phyloP scores from a whole-genome alignment of 2,888 invertebrate genomes.

The Crematogaster levior region DNA sequence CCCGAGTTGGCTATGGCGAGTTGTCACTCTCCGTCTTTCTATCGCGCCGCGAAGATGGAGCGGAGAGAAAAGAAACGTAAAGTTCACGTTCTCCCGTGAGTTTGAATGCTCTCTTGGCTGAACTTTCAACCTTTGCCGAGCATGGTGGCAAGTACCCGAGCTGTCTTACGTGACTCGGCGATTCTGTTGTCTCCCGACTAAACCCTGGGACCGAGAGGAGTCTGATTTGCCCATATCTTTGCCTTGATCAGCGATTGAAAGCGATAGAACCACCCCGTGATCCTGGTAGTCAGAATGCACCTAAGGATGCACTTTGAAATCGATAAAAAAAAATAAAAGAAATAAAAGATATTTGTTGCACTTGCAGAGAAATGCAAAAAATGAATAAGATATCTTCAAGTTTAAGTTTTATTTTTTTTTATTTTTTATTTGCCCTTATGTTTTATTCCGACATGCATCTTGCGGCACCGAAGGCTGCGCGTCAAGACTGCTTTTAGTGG shows the following conservation, averaged over 20 bases:
- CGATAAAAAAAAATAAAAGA: not conserved
- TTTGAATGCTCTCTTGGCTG: constrained; percentile 29
- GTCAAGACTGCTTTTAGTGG: not conserved
- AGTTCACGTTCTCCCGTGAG: constrained; percentile 34
- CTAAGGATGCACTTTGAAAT: constrained; percentile 7
- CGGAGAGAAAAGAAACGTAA: constrained; percentile 41
- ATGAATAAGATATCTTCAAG: not conserved
- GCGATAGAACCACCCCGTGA: constrained; percentile 31
- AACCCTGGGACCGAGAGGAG: constrained; percentile 19
- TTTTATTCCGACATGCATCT: not conserved
- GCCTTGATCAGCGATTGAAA: constrained; percentile 39
- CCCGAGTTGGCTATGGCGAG: constrained; percentile 5
- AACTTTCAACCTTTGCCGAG: constrained; percentile 56
- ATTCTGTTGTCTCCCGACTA: constrained; percentile 45
- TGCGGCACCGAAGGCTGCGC: not conserved
- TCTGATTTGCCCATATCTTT: constrained; percentile 21
- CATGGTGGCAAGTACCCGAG: constrained; percentile 59
- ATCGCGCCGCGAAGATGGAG: constrained; percentile 5
- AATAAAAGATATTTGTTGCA: not conserved
- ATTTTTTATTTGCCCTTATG: not conserved
- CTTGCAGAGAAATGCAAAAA: not conserved
- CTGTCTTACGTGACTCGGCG: constrained; percentile 56
- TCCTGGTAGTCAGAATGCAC: constrained; percentile 25
- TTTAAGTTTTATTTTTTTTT: not conserved
- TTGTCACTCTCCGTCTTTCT: constrained; percentile 3